Percentiles rank a stretch among this genome's conserved stretches.
phyloP scores from a whole-genome alignment of 2,888 invertebrate genomes.

The Cerastis rubricosa region DNA sequence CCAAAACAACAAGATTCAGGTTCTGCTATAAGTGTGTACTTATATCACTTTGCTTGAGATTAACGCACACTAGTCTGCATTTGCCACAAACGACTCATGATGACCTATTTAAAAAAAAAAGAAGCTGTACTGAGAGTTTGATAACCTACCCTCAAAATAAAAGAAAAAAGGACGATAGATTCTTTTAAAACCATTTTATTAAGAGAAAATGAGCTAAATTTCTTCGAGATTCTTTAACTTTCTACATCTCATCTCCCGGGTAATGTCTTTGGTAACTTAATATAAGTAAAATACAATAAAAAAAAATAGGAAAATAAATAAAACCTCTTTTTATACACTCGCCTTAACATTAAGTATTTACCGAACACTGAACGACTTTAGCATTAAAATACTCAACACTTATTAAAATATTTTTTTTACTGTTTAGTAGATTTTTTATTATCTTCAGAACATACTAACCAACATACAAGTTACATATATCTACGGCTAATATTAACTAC shows the following conservation, averaged over 20 bases:
- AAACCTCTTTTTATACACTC: conserved; percentile 65
- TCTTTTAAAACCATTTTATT: not conserved
- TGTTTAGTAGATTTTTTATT: conserved; percentile 77
- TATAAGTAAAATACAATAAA: conserved; percentile 37
- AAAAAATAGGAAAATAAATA: conserved; percentile 49
- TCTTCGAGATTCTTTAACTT: conserved; percentile 1
- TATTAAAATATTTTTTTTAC: conserved; percentile 83
- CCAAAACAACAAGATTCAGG: no score
- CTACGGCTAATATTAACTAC: conserved; percentile 78
- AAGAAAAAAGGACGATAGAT: not conserved
- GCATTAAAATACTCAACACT: conserved; percentile 87
- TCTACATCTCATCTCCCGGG: conserved; percentile 32
- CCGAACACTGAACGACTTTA: conserved; percentile 82
- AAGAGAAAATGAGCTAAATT: no score
- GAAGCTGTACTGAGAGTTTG: not conserved
- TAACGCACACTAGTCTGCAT: not conserved
- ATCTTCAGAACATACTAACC: conserved; percentile 83
- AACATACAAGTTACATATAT: conserved; percentile 81
- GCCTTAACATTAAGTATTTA: conserved; percentile 75
- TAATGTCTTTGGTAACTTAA: conserved; percentile 51
- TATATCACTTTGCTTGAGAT: conserved; percentile 1
- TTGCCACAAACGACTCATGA: not conserved
- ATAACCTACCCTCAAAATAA: not conserved
- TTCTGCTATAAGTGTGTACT: not conserved
- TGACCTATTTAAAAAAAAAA: not conserved